Evolutionary conservation across 2,888 invertebrate genomes (phyloP), one percentile per base, ranked within the genome.

Genomic region (Abrostola tripartita): DNA sequence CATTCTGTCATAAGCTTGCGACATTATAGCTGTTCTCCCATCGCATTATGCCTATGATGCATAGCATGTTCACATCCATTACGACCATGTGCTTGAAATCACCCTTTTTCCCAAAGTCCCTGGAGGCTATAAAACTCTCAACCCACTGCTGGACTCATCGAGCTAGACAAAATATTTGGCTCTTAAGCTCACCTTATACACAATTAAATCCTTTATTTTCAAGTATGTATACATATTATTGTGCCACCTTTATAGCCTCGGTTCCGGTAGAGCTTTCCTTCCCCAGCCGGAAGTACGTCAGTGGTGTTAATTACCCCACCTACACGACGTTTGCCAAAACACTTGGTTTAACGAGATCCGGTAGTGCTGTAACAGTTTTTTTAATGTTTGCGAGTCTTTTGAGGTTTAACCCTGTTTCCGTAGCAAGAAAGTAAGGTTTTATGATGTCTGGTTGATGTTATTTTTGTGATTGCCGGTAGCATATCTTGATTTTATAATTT

Each of bases 291-390:
- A 78, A 80, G 76, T 79, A 68, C 66, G 70, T 74, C 76, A 74
- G 79, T 81, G 80, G 84, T 78, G 84, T 81, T 90, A 89, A 91
- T 90, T 88, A 87, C 81, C 81, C 69, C 81, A 85, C 87, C 86
- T 86, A 84, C 75, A 83, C 83, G 78, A 79, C 78, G 84, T 87
- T 87, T 86, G 84, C 86, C 82, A 83, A 88, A 87, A 85, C 83
- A 87, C 86, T 89, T 78, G 66, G 70, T 60, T 84, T 87, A 88
- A 87, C 85, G 84, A 86, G 85, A 82, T 77, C 68, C 79, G 60
- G 71, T 81, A 59, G 75, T 73, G 65, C 75, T 76, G 60, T 82
- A 77, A 69, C 56, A 49, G 58, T 62, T 69, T 62, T 79, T 76
- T 37, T 42, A n/a, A 51, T 61, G 8, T 37, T 12, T 6, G 8